Percentiles rank a stretch among this genome's conserved stretches.
phyloP scores from a whole-genome alignment of 2,888 invertebrate genomes.

The Drosophila maculinotata region DNA sequence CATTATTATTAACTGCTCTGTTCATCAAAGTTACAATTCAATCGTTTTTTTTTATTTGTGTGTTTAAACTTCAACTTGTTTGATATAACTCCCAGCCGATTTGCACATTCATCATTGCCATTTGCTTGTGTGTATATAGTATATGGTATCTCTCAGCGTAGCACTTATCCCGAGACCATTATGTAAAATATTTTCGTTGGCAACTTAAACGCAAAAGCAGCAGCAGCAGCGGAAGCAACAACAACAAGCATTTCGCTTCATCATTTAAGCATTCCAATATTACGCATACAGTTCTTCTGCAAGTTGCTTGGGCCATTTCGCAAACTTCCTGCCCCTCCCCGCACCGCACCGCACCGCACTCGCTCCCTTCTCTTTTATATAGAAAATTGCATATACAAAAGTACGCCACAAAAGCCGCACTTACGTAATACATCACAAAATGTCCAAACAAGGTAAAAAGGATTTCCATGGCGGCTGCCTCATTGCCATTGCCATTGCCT shows the following conservation, averaged over 20 bases:
- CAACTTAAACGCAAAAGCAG: slow-evolving; percentile 49
- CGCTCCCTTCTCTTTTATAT: slow-evolving; percentile 43
- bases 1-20: no score
- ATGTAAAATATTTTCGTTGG: slow-evolving; percentile 42
- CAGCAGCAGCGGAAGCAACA: slow-evolving; percentile 8
- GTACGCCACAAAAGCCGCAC: slow-evolving; percentile 75
- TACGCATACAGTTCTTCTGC: slow-evolving; percentile 33
- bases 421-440: slow-evolving; percentile 81
- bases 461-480: slow-evolving; percentile 64
- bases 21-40: not conserved
- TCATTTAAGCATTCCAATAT: slow-evolving; percentile 76
- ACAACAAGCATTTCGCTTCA: slow-evolving; percentile 51
- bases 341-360: no score
- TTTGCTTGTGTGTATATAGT: slow-evolving; percentile 15
- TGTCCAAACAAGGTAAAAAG: slow-evolving; percentile 80
- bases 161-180: slow-evolving; percentile 40
- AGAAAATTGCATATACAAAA: slow-evolving; percentile 49
- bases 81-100: slow-evolving; percentile 19
- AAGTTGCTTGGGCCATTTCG: slow-evolving; percentile 56
- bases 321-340: slow-evolving; percentile 36
- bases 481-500: slow-evolving; percentile 56
- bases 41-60: no score
- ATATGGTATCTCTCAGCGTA: no score
- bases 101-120: slow-evolving; percentile 61
- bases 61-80: slow-evolving; percentile 1